Percentiles rank a stretch among this genome's conserved stretches.
These are phyloP conservation scores for Plecturocebus donacophilus DNA, from an alignment of 2,113 vertebrate genomes.

Conservation along the genomic window DNA sequence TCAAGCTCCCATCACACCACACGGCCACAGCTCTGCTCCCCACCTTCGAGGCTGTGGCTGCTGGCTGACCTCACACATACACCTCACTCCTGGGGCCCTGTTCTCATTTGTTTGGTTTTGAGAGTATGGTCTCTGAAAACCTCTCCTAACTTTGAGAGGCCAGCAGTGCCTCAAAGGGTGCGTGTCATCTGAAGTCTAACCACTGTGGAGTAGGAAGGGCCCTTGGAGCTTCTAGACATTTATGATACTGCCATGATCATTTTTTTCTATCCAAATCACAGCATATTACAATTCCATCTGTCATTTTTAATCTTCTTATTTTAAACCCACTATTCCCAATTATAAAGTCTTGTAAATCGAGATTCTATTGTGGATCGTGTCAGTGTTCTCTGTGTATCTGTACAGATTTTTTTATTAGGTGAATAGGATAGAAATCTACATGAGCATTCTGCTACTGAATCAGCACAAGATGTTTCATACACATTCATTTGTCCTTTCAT, in stretches of 20 bases:
- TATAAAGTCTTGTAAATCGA: neutral
- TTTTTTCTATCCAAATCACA: neutral
- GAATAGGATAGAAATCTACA: neutral
- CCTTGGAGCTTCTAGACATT: neutral
- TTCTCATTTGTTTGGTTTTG: neutral
- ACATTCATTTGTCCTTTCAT: neutral
- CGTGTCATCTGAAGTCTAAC: neutral
- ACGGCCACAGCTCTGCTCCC: neutral
- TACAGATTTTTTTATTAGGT: neutral
- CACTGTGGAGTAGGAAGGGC: neutral
- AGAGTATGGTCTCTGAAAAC: neutral
- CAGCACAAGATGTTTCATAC: neutral
- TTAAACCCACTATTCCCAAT: neutral
- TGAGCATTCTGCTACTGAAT: neutral
- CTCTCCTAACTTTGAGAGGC: neutral
- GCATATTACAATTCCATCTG: neutral
- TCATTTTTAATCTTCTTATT: conserved; percentile 15
- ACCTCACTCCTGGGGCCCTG: neutral
- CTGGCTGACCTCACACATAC: too few species aligned
- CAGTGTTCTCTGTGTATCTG: neutral
- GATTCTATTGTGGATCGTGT: neutral
- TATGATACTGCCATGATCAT: neutral
- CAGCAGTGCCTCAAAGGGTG: neutral
- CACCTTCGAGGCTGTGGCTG: neutral
- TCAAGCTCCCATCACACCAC: too few species aligned